Base-by-base conservation (phyloP, 2,888 invertebrate species). In the Leucoptera coffeella region DNA sequence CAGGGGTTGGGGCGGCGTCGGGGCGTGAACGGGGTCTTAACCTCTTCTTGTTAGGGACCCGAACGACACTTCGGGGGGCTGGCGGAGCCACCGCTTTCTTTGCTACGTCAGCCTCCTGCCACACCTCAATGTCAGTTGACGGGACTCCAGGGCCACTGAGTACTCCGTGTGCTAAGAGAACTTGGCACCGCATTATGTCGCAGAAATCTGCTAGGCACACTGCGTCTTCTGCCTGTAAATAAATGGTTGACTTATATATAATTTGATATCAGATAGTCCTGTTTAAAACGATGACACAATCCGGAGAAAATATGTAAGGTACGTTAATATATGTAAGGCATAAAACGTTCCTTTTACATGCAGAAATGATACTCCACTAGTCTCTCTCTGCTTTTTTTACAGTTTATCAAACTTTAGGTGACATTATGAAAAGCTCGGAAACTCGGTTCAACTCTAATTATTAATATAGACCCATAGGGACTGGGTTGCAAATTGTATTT, bases 141-240 rank as follows among this genome's bases (percentile, higher is more conserved):
- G 81, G 75, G 12, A 77, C 74, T 35, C 73, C 77, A 23, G 77
- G 75, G 42, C 79, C 79, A 33, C 80, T 81, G 35, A 78, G 73
- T 42, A 78, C 56, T 33, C 85, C 85, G 48, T 85, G 82, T 32
- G 82, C 80, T 36, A 82, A 75, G 39, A 91, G 69, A 27, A 93
- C 89, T 53, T 92, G 90, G 59, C 94, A 94, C 39, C 94, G 80
- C 85, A 94, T 91, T 42, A 94, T 88, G 65, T 94, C 93, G 74
- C 94, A 95, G 65, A 86, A 93, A 58, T 93, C 91, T 27, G 92
- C 90, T 44, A 93, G 75, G 58, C 94, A 94, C 43, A 93, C 85
- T 33, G 90, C 85, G 58, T 92, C 91, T 62, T 91, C 89, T 29
- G 85, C 89, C 92, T 92, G 47, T 14, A 40, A 35, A 9, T 2